Base-by-base conservation (phyloP, 2,113 vertebrate species). In the Mionectes macconnelli region DNA sequence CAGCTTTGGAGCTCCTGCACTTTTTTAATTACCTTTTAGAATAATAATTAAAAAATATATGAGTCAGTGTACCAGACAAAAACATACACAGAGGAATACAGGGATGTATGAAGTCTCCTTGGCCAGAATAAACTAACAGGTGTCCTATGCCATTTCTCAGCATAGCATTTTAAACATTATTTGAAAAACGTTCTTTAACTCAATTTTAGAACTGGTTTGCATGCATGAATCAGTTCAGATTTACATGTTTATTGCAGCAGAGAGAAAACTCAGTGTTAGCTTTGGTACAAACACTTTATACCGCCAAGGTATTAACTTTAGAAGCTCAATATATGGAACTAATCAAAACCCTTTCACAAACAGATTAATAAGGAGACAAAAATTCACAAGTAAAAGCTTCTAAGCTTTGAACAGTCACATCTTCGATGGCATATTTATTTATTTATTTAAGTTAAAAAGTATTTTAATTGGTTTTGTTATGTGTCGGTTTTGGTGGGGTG, bases 281-380 rank as follows among this genome's bases (percentile, higher is more conserved):
- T 92, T 94, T 7, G 45, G 68, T 75, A 77, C 53, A 81, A 92
- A 93, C 53, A 86, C 49, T 78, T 78, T 37, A 92, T 73, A 84
- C 73, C 2, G 3, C 66, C 82, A 78, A 52, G 72, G 68, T 89
- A 96, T 95, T 96, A 78, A 81, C 93, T 94, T 94, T 27, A 67
- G 68, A 96, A 84, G 72, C 49, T 78, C 66, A 88, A 88, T 94
- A 81, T 75, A 86, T 87, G 83, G 72, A 96, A 95, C 44, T 87
- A 92, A 94, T 90, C 92, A 95, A 94, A 90, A 12, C 12, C 23
- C 45, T 93, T 96, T 94, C 92, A 93, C 87, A 87, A 96, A 90
- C 57, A 96, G 80, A 96, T 96, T 94, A 94, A 94, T 90, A 69
- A 96, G 66, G 69, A 90, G 73, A 75, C 83, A 87, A 90, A 96